Evolutionary conservation across 2,888 invertebrate genomes (phyloP), one percentile per base, ranked within the genome.

Genomic region (Noctua janthe): DNA sequence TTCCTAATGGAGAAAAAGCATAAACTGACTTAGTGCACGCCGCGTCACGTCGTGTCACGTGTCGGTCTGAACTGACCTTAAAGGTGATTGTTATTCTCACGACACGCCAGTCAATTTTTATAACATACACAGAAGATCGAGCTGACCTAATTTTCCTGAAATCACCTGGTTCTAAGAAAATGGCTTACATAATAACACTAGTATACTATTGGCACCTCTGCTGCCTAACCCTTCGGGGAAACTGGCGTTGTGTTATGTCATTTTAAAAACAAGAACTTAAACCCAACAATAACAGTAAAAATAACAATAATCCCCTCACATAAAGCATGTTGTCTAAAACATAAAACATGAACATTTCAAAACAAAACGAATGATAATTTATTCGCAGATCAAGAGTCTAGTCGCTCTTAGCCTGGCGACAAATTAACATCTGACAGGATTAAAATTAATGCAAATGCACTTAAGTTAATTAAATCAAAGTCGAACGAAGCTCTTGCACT

Each of bases 361-460:
- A 83, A 78, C 74, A 71, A 81, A 84, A 80, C 81, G 8, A 84
- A 84, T 80, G 76, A 80, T 82, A 88, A 89, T 88, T 81, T 75
- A 89, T 89, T 78, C 75, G 67, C 64, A 81, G 87, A 88, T 85
- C 89, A 78, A 71, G 78, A 87, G 82, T 85, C 85, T 85, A 87
- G 76, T 73, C 79, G 71, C 79, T 83, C 78, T 87, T 85, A 87
- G 84, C 64, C 71, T 73, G 56, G 82, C 85, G 86, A 89, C 87
- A 90, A 91, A 91, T 90, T 91, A 91, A 89, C 91, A 91, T 91
- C 86, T 83, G 86, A 90, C 89, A 83, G 88, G 90, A 91, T 91
- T 90, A 88, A 91, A 89, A 91, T 89, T 89, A 91, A 91, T 91
- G 90, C 87, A 90, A 91, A 91, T 92, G 92, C 91, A 93, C 91